Percentiles rank a stretch among this genome's conserved stretches.
Evolutionary conservation across 2,113 vertebrate species (phyloP).

Genomic region (Amblyornis subalaris): DNA sequence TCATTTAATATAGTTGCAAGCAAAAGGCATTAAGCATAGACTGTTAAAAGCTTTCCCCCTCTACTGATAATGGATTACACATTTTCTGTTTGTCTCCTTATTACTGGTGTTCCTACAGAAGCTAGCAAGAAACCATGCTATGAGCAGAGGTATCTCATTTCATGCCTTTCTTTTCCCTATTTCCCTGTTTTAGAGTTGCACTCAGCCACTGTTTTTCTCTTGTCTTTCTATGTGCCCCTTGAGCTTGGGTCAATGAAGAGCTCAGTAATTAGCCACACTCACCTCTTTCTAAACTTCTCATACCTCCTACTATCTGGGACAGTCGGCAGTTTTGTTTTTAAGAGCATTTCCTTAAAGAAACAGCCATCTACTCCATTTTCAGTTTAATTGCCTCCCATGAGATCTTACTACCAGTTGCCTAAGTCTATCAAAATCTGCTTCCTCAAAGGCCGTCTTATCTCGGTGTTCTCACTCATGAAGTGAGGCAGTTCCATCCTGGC

Average conservation of each 20-base stretch:
- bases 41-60: not conserved
- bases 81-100: not conserved
- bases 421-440: not conserved
- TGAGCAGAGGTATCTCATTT: not conserved
- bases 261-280: not conserved
- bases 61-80: not conserved
- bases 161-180: not conserved
- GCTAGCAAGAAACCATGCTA: not conserved
- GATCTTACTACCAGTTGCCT: not conserved
- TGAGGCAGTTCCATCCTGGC: not conserved
- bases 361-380: not conserved
- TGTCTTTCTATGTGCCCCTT: not conserved
- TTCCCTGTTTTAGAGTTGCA: not conserved
- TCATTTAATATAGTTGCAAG: not conserved
- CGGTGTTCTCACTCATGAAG: not conserved
- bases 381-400: not conserved
- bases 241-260: not conserved
- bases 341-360: not conserved
- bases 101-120: not conserved
- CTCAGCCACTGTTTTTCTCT: not conserved
- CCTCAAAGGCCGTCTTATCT: not conserved
- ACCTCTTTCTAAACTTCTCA: not conserved
- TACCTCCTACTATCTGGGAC: not conserved
- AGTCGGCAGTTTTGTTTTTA: not conserved
- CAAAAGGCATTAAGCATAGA: not conserved